A percentile compares a stretch with the other conserved stretches of the same genome.
Conservation (phyloP, 2,113 vertebrate genomes). For the Perognathus longimembris region DNA sequence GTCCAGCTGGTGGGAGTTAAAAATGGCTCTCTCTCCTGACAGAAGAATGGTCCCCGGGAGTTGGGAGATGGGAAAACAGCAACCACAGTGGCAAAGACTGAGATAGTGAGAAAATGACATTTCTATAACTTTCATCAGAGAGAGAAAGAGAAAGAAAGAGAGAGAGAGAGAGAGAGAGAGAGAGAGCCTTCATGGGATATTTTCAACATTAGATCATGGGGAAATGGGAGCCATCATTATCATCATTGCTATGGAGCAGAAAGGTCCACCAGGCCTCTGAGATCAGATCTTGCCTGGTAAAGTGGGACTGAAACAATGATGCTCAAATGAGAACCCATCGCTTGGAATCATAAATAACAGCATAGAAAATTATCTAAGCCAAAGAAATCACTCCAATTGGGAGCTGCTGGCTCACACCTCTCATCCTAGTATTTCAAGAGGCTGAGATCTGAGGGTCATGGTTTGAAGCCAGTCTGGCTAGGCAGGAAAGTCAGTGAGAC, state of each 20-base stretch:
- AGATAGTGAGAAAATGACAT: constrained; percentile 17
- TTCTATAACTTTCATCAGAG: constrained; percentile 2
- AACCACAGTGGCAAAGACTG: not conserved
- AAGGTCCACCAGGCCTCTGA: too few relatives aligned
- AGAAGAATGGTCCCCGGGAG: too few relatives aligned
- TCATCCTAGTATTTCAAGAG: too few relatives aligned
- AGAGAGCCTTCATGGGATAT: constrained; percentile 24
- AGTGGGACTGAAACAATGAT: not conserved
- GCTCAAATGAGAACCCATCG: not conserved
- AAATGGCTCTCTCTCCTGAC: not conserved
- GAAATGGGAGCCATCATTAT: too few relatives aligned
- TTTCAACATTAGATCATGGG: constrained; percentile 36
- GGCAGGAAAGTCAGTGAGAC: too few relatives aligned
- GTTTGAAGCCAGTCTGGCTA: too few relatives aligned
- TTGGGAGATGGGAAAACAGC: not conserved
- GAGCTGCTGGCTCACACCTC: too few relatives aligned
- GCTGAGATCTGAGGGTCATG: too few relatives aligned
- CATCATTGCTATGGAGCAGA: too few relatives aligned
- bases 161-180: not conserved
- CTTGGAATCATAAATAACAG: not conserved
- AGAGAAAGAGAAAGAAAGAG: not conserved
- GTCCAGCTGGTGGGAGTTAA: not conserved
- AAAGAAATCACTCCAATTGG: too few relatives aligned
- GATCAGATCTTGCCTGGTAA: not conserved
- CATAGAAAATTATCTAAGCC: not conserved